Percentiles rank a stretch among this genome's conserved stretches.
These are phyloP conservation scores for Bolborhynchus lineola DNA, from an alignment of 2,113 vertebrate species.

Conservation along the genomic window DNA sequence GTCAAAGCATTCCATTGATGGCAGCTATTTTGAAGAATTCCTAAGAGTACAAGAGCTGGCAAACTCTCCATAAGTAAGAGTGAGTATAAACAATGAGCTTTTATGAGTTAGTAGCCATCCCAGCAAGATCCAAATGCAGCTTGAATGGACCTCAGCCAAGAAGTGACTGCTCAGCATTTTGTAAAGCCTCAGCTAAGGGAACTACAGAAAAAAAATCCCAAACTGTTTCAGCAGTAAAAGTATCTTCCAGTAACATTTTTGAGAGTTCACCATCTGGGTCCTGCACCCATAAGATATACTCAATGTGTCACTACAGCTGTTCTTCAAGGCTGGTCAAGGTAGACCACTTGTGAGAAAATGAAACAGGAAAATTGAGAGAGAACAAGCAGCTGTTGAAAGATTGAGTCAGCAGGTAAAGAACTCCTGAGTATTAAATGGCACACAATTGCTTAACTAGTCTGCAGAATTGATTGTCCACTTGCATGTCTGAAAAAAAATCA, in stretches of 20 bases:
- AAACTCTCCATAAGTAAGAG: background rate
- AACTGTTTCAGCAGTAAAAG: slow-evolving; percentile 23
- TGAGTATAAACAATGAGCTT: slow-evolving; percentile 44
- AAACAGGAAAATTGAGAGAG: background rate
- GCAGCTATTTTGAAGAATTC: slow-evolving; percentile 30
- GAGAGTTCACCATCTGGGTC: slow-evolving; percentile 55
- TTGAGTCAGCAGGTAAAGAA: background rate
- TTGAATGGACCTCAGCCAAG: slow-evolving; percentile 52
- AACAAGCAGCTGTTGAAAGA: background rate
- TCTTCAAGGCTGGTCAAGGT: slow-evolving; percentile 34
- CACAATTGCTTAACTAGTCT: background rate
- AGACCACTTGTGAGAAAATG: slow-evolving; percentile 4
- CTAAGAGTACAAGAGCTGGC: background rate
- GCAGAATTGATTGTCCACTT: background rate
- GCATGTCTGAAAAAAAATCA: background rate
- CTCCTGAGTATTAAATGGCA: background rate
- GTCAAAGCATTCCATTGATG: slow-evolving; percentile 44
- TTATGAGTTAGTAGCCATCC: slow-evolving; percentile 18
- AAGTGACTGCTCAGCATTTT: slow-evolving; percentile 45
- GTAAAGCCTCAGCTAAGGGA: slow-evolving; percentile 31
- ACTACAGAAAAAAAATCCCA: background rate
- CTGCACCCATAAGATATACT: slow-evolving; percentile 20
- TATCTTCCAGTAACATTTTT: slow-evolving; percentile 43
- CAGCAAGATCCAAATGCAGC: slow-evolving; percentile 5
- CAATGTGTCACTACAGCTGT: slow-evolving; percentile 36